phyloP scores from a whole-genome alignment of 2,113 vertebrate genomes.

The Lathamus discolor region DNA sequence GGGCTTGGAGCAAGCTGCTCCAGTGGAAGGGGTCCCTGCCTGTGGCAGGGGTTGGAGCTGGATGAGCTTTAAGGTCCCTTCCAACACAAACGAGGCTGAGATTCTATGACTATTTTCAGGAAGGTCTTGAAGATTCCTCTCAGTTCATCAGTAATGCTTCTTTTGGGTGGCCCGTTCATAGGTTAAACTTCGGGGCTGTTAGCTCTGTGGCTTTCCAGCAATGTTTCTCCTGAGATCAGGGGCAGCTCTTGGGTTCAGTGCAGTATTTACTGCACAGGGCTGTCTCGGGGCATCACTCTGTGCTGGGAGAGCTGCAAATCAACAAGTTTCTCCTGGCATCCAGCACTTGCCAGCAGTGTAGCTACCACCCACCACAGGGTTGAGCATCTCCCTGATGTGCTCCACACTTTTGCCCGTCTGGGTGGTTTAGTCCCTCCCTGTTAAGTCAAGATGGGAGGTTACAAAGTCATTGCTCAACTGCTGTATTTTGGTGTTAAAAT shows the following conservation, averaged over 20 bases:
- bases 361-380: background rate
- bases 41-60: background rate
- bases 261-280: background rate
- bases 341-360: background rate
- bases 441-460: background rate
- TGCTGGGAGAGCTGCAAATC: background rate
- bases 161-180: background rate
- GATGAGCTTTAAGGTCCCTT: background rate
- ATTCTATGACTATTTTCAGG: background rate
- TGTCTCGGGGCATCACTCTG: rapidly evolving
- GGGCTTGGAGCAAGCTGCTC: too few species aligned
- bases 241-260: background rate
- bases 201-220: background rate
- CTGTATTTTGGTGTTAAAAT: background rate
- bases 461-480: background rate
- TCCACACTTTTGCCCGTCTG: rapidly evolving
- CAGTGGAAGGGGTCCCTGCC: background rate
- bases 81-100: background rate
- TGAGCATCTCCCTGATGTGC: background rate
- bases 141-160: background rate
- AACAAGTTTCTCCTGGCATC: background rate
- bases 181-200: background rate
- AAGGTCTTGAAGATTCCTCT: background rate
- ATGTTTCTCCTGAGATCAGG: background rate
- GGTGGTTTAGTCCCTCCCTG: background rate